Conservation (phyloP, 92 coral and sea anemone genomes). For the Montipora capitata region DNA sequence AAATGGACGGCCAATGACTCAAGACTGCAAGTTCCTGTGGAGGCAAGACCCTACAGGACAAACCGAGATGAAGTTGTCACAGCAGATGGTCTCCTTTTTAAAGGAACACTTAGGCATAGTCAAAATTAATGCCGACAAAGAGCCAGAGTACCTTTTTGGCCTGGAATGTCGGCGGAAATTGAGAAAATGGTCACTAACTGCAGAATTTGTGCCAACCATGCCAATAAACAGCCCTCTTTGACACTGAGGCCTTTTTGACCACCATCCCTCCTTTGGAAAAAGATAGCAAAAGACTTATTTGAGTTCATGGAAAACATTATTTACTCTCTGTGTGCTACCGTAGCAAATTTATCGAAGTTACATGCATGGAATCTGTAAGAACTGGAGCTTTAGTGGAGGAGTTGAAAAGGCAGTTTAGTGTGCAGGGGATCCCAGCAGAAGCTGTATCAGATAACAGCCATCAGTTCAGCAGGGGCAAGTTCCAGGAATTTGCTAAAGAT, state of each 20-base stretch:
- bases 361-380: not conserved
- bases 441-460: not conserved
- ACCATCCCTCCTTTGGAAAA: too few species aligned
- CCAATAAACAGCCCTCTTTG: slow-evolving; percentile 15
- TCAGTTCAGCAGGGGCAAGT: not conserved
- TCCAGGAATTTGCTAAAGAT: not conserved
- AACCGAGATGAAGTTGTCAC: too few species aligned
- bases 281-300: not conserved
- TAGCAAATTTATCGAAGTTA: not conserved
- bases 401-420: slow-evolving; percentile 6
- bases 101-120: too few species aligned
- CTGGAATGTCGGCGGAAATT: too few species aligned
- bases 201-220: slow-evolving; percentile 15
- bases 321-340: not conserved
- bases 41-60: too few species aligned
- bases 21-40: too few species aligned
- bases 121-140: too few species aligned
- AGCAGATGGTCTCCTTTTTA: too few species aligned
- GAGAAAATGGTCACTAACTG: too few species aligned
- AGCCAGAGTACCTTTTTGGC: too few species aligned
- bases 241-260: not conserved
- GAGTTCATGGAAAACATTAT: slow-evolving; percentile 3
- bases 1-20: too few species aligned
- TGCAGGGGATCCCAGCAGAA: slow-evolving; percentile 9
- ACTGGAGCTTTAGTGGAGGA: slow-evolving; percentile 17